Conservation (phyloP, 2,113 vertebrate species). For the Acrocephalus arundinaceus region DNA sequence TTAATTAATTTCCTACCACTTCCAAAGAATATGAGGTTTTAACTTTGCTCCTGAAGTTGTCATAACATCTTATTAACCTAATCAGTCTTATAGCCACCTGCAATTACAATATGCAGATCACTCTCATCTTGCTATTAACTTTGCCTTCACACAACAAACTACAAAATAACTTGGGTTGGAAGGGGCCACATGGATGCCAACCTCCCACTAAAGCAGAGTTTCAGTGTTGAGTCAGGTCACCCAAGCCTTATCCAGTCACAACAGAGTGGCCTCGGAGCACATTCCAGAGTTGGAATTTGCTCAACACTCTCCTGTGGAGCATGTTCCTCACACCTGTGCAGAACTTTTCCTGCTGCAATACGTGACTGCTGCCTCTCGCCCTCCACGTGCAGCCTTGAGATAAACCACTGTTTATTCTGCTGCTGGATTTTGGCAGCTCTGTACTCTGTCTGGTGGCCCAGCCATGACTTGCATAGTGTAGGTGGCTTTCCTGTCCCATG, state of each 20-base stretch:
- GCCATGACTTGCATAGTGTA: accelerated
- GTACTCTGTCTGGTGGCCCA: not conserved
- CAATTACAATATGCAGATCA: not conserved
- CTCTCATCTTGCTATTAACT: not conserved
- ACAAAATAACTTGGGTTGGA: not conserved
- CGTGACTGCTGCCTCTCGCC: accelerated
- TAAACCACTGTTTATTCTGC: not conserved
- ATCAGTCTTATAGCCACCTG: not conserved
- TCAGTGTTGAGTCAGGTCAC: accelerated
- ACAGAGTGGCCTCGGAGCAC: not conserved
- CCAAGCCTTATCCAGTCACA: not conserved
- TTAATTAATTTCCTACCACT: not conserved
- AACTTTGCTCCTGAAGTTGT: not conserved
- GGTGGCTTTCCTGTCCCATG: accelerated
- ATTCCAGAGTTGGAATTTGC: not conserved
- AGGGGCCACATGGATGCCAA: accelerated
- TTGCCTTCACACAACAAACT: not conserved
- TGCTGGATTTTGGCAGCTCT: not conserved
- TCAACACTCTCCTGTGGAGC: accelerated
- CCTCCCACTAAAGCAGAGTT: not conserved
- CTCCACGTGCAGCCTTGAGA: not conserved
- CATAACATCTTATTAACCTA: not conserved
- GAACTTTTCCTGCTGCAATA: not conserved
- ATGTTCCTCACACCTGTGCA: accelerated
- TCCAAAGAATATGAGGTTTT: not conserved